Base-by-base conservation (phyloP, 1,140 invertebrate genomes). In the Brachionus koreanus region DNA sequence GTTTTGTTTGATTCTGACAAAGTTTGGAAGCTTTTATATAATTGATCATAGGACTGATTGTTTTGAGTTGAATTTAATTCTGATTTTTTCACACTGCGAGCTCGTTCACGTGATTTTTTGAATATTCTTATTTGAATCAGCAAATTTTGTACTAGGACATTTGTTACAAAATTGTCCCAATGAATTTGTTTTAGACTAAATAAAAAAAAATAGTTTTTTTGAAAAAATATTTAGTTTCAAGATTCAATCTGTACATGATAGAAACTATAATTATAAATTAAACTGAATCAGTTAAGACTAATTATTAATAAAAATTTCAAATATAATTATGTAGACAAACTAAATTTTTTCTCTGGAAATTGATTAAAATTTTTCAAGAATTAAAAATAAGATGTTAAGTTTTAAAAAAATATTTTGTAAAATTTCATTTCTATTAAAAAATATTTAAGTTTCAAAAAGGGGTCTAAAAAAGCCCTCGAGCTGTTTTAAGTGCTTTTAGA, bases 91-190 rank as follows among this genome's bases (percentile, higher is more conserved):
- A 23, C 9, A 10, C 5, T 74, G 2, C 43, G 39, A 13, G 33
- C 25, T 12, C 19, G 19, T 46, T 74, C 69, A 42, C 76, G 49
- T 1, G 49, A 25, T 37, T 79, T 57, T 65, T 79, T 61, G 7
- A 61, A 79, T 4, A 79, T 42, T 57, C 74, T 35, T 10, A 79
- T 29, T 61, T 79, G 76, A 33, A 79, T 43, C 5, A 79, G 13
- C n/a, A 79, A 79, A 61, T 79, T 57, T 16, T 79, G 46, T 5
- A 25, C 76, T 5, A 79, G n/a, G 12, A 79, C 46, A 79, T 79
- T 79, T 42, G 65, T 67, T 10, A 46, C n/a, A 37, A 82, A 82
- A 46, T 82, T n/a, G 46, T 65, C 37, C 79, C 79, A 82, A 19
- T 82, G 57, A 23, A 82, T 82, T 43, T 23, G 19, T 25, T 57